Percentiles rank a stretch among this genome's conserved stretches.
Evolutionary conservation across 2,797 vertebrate genomes (phyloP).

Genomic region (Micropoecilia bifurca): DNA sequence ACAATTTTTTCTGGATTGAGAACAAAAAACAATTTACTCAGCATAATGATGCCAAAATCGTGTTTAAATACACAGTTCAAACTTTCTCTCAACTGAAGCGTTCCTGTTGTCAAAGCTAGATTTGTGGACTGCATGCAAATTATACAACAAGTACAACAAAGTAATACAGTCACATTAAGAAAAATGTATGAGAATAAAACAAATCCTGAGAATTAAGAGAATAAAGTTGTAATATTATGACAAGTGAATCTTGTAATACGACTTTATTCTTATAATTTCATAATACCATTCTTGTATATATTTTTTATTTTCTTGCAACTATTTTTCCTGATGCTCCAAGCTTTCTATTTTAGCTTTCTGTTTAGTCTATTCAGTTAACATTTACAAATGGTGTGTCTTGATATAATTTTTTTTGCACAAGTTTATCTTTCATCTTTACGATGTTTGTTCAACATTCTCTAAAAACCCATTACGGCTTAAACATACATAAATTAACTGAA

Average conservation of each 20-base stretch:
- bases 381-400: neutral
- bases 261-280: too few relatives aligned
- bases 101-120: neutral
- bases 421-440: neutral
- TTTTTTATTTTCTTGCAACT: too few relatives aligned
- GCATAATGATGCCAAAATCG: neutral
- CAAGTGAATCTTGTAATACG: too few relatives aligned
- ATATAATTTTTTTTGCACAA: neutral
- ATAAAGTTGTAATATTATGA: too few relatives aligned
- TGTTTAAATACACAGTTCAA: neutral
- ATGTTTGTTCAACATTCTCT: too few relatives aligned
- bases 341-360: neutral
- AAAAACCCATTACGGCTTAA: neutral
- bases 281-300: too few relatives aligned
- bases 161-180: neutral
- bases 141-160: neutral
- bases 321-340: neutral
- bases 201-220: too few relatives aligned
- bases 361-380: neutral
- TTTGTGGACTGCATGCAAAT: neutral
- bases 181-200: too few relatives aligned
- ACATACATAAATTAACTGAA: neutral
- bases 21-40: neutral
- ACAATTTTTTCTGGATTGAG: neutral
- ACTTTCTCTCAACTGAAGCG: neutral